Conservation (phyloP, 2,113 vertebrate genomes). For the Grammomys surdaster region DNA sequence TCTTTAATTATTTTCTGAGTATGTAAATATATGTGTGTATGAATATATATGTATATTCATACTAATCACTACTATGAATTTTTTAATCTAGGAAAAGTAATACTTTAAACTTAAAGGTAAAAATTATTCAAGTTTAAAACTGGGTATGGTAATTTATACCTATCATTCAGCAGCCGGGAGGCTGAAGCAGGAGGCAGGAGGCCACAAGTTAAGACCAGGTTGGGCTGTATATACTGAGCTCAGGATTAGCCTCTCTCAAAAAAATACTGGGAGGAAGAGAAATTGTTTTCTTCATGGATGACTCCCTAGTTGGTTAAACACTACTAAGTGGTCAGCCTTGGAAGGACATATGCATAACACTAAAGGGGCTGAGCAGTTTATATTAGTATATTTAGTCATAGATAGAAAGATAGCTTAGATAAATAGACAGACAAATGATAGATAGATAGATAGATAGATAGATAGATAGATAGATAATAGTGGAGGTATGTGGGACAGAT, state of each 20-base stretch:
- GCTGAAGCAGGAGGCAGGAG: neutral
- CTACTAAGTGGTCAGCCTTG: neutral
- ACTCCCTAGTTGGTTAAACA: neutral
- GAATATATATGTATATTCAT: neutral
- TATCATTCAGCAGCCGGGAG: neutral
- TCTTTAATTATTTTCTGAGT: slow-evolving; percentile 31
- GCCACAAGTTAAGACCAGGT: neutral
- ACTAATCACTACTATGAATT: neutral
- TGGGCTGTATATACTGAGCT: neutral
- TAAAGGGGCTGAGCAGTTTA: neutral
- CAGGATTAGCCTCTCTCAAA: neutral
- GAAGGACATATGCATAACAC: neutral
- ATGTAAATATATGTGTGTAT: neutral
- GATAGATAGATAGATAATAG: neutral
- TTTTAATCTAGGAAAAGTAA: slow-evolving; percentile 40
- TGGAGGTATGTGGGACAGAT: neutral
- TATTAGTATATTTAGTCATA: neutral
- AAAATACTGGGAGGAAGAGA: neutral
- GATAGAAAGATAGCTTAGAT: neutral
- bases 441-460: neutral
- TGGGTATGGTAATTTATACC: neutral
- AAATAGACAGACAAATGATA: neutral
- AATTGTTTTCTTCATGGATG: neutral
- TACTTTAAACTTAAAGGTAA: slow-evolving; percentile 20
- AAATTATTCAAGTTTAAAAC: neutral